Conservation (phyloP, 2,113 vertebrate genomes). For the Actinemys pallida region DNA sequence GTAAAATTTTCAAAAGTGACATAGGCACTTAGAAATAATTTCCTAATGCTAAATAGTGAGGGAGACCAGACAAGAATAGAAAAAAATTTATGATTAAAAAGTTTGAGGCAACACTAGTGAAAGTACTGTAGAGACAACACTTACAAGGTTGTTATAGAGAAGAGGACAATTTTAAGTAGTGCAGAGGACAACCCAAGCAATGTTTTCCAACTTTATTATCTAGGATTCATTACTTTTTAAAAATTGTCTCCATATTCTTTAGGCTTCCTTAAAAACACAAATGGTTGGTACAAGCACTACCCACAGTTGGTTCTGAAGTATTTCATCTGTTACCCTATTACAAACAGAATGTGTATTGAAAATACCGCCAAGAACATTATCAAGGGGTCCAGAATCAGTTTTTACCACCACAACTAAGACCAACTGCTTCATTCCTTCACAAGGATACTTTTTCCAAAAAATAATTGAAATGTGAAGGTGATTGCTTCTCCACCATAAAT, state of each 20-base stretch:
- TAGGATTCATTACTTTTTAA: background rate
- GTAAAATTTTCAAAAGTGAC: background rate
- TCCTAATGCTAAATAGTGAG: background rate
- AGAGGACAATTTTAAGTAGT: rapidly evolving
- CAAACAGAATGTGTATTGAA: background rate
- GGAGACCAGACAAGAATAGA: background rate
- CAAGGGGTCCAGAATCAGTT: background rate
- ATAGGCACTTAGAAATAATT: background rate
- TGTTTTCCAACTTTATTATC: background rate
- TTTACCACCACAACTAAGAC: background rate
- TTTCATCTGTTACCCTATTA: background rate
- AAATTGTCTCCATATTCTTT: background rate
- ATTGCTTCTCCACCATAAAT: background rate
- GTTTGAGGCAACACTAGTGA: background rate
- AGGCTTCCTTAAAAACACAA: background rate
- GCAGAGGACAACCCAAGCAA: background rate
- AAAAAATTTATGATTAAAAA: background rate
- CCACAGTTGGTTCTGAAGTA: background rate
- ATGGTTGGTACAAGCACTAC: background rate
- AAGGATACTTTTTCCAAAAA: background rate
- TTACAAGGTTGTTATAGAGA: background rate
- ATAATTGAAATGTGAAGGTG: background rate
- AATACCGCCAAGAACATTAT: background rate
- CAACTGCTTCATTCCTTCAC: background rate
- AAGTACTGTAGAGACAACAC: background rate